Evolutionary conservation across 1,140 invertebrate genomes (phyloP), one percentile per base, ranked within the genome.

Genomic region (Papilio xuthus): DNA sequence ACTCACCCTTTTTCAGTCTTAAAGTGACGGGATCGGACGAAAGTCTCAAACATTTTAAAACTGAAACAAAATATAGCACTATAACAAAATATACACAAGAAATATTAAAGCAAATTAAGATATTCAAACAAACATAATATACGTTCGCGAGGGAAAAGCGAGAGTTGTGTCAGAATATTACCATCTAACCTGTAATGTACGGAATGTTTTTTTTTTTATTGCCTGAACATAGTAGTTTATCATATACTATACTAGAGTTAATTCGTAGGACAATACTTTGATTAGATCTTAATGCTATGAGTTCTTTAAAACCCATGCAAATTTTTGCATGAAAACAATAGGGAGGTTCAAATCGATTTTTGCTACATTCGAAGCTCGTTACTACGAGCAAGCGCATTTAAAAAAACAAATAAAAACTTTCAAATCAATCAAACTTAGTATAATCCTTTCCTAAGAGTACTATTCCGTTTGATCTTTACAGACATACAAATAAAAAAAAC

Each of bases 41-140:
- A 85, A 98, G 95, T 87, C 97, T 96, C 89, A 98, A 95, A 95
- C 97, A 98, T 97, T 98, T 98, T 94, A 98, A 95, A 93, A 98
- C 97, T 98, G 95, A 87, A 97, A 97, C 90, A 95, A 95, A 81
- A 80, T 67, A 77, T 72, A 41, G n/a, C 41, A 47, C 20, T 15
- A 73, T 73, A 73, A 41, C 41, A 23, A 71, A 42, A 20, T 13
- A 71, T 71, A 71, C 12, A 3, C 9, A 41, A 41, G 12, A 32
- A 28, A n/a, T 71, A 71, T 70, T 15, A 41, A 41, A 10, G n/a
- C n/a, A 71, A 32, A 63, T 32, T 47, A 37, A 50, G 0, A 9
- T 6, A 53, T 53, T 53, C 7, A 53, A 53, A n/a, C 18, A 53
- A 53, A 53, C 20, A 8, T 13, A 44, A 44, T n/a, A 53, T 53